phyloP scores from a whole-genome alignment of 2,113 vertebrate species.

The Eurypyga helias region DNA sequence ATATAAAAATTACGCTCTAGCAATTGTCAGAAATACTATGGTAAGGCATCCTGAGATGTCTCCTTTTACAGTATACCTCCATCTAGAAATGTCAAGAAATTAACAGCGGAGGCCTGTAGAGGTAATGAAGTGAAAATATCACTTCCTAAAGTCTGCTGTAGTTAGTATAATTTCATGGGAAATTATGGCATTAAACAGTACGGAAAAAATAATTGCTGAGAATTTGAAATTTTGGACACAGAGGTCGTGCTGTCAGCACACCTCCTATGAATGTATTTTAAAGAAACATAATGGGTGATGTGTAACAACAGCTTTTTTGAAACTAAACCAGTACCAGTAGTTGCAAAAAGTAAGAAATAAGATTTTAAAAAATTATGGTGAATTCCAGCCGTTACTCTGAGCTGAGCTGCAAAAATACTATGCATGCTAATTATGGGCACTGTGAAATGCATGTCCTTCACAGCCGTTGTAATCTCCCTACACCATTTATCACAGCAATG shows the following conservation, averaged over 20 bases:
- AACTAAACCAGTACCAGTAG: background rate
- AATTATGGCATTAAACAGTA: background rate
- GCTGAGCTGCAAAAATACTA: background rate
- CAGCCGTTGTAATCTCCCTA: background rate
- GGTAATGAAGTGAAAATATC: background rate
- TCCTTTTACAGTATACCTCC: background rate
- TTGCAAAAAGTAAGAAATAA: background rate
- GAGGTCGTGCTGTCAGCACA: background rate
- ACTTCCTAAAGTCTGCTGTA: background rate
- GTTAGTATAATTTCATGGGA: background rate
- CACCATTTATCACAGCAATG: background rate
- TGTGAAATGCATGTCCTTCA: background rate
- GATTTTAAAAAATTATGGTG: background rate
- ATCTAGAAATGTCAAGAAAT: background rate
- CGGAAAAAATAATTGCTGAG: background rate
- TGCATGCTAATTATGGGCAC: background rate
- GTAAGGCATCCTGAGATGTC: background rate
- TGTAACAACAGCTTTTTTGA: background rate
- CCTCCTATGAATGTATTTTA: background rate
- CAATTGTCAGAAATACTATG: background rate
- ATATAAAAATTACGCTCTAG: background rate
- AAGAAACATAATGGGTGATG: background rate
- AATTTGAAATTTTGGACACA: background rate
- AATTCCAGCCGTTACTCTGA: background rate
- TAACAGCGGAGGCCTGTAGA: background rate